Evolutionary conservation across 2,113 vertebrate species (phyloP), one percentile per base, ranked within the genome.

Genomic region (Platysternon megacephalum): DNA sequence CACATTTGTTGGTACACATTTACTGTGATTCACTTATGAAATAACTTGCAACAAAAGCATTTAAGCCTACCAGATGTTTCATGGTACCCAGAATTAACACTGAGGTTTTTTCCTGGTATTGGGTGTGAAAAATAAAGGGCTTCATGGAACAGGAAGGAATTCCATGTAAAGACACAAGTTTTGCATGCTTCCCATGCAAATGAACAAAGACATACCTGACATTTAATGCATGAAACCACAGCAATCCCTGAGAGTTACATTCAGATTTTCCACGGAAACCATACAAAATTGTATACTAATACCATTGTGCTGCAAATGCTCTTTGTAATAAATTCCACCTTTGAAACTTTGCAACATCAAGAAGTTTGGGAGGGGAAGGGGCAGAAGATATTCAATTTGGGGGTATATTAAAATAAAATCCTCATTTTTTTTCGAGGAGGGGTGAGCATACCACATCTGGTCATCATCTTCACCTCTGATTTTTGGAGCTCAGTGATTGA

Each of bases 211-310:
- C 85, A 19, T 58, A 52, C 35, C 42, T 93, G 84, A 65, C 51
- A 86, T 90, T 88, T 88, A 91, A 88, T 81, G 13, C 44, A 86
- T 32, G 72, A 94, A 96, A 94, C 81, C 68, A 89, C 80, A 96
- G 24, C 52, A 82, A 29, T 88, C 86, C 19, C 88, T 72, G 79
- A 89, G 13, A 42, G 84, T 86, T 95, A 68, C 74, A 92, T 93
- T 91, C 78, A 89, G 74, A 88, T 95, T 96, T 97, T 91, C 79
- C 81, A 84, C 7, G 28, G 84, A 95, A 94, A 96, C 32, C 65
- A 61, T 80, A 84, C 32, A 93, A 87, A 93, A 89, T 65, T 91
- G 42, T 94, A 84, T 82, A 90, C 39, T 91, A 93, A 93, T 82
- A 85, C 19, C 11, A 32, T 1, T 89, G 35, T 46, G 80, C 91